Evolutionary conservation across 1,140 invertebrate species (phyloP).

Genomic region (Sinonovacula constricta): DNA sequence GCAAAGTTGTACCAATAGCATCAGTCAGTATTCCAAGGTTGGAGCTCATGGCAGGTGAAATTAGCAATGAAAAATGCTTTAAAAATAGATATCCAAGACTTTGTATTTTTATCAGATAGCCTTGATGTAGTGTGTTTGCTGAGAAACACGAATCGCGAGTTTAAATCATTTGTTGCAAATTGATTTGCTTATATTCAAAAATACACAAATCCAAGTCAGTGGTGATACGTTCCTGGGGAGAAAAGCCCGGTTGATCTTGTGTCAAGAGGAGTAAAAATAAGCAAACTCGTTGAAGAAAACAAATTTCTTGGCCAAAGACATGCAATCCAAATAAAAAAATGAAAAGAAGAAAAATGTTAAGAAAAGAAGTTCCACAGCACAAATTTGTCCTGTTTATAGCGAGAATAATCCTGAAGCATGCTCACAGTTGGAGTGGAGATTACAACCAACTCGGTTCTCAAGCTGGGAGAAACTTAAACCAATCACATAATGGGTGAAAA

Average conservation of each 20-base stretch:
- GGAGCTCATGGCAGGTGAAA: constrained; percentile 3
- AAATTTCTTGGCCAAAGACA: not conserved
- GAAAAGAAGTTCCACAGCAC: no score
- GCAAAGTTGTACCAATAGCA: constrained; percentile 15
- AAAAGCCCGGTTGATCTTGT: constrained; percentile 14
- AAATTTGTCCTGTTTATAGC: no score
- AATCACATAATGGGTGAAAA: no score
- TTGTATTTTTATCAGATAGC: constrained; percentile 35
- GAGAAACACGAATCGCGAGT: not conserved
- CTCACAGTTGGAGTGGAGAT: no score
- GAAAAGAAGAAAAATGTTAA: not conserved
- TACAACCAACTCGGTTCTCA: no score
- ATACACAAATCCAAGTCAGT: constrained; percentile 11
- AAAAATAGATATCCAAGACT: not conserved
- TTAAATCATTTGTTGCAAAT: constrained; percentile 40
- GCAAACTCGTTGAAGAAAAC: not conserved
- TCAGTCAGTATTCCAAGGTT: constrained; percentile 19
- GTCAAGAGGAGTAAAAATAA: not conserved
- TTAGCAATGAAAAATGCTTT: constrained; percentile 3
- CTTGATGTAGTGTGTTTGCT: constrained; percentile 34
- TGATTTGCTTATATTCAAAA: constrained; percentile 23
- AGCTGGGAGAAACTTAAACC: no score
- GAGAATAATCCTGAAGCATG: no score
- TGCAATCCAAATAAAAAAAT: not conserved
- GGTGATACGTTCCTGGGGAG: constrained; percentile 11